Evolutionary conservation across 2,888 invertebrate genomes (phyloP).

Genomic region (Strigamia maritima): DNA sequence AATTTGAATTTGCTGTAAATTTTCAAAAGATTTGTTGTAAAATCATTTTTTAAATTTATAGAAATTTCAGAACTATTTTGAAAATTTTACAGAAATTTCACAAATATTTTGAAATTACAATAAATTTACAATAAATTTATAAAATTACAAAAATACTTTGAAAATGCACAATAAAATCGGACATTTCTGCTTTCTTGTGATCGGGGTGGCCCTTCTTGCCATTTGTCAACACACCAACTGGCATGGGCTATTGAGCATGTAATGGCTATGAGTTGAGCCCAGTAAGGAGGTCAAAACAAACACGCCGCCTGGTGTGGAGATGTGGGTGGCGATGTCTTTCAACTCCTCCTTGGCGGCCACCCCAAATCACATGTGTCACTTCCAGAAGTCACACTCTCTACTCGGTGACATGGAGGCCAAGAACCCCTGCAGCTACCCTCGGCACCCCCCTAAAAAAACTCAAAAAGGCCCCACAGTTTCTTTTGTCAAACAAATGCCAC

Average conservation of each 20-base stretch:
- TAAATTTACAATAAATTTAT: too few species aligned
- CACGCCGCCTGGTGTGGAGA: slow-evolving; percentile 18
- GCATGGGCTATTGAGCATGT: not conserved
- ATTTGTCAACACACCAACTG: not conserved
- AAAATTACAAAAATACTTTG: too few species aligned
- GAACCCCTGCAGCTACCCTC: not conserved
- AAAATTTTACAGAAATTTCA: too few species aligned
- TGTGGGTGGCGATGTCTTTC: slow-evolving; percentile 23
- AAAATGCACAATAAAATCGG: too few species aligned
- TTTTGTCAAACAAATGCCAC: not conserved
- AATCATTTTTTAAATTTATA: too few species aligned
- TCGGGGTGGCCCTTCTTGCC: not conserved
- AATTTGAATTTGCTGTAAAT: too few species aligned
- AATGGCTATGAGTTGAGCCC: not conserved
- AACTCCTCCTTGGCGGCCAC: slow-evolving; percentile 8
- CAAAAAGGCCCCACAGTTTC: not conserved
- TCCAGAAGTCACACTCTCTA: slow-evolving; percentile 14
- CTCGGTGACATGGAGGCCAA: slow-evolving; percentile 15
- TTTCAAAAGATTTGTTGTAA: too few species aligned
- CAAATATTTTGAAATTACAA: too few species aligned
- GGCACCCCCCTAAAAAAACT: not conserved
- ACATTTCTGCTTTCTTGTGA: not conserved
- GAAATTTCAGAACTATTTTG: too few species aligned
- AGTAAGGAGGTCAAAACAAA: slow-evolving; percentile 8
- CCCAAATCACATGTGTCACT: slow-evolving; percentile 18